Base-by-base conservation (phyloP, 1,140 invertebrate genomes). In the Zelostemma sp. region DNA sequence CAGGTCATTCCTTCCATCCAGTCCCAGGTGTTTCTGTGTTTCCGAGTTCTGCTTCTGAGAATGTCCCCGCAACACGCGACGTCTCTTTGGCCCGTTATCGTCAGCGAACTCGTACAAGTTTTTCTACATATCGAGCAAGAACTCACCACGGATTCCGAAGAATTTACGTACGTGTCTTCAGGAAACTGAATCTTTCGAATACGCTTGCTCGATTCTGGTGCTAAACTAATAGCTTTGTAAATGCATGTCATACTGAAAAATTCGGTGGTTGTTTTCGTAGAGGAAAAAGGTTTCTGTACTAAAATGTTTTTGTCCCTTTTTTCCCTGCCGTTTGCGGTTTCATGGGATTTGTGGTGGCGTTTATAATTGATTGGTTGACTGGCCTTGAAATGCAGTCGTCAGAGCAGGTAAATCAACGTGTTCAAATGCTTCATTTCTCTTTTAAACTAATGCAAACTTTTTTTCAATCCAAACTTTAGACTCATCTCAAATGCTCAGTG, bases 81-180 rank as follows among this genome's bases (percentile, higher is more conserved):
- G 6, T 95, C 94, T 0, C 85, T 98, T 18, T 98, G 96, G 96
- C 96, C 96, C 4, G 93, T 94, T 35, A 95, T 98, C 73, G 95
- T 97, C 51, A 95, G 93, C 40, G 96, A 98, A 89, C 90, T 97
- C 87, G 93, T 96, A 56, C 94, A 96, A 87, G 94, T 96, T 1
- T 93, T 97, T 71, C 83, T 96, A 19, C 92, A 95, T 78, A 94
- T 97, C 75, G 95, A 97, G 81, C 93, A 95, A 76, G 93, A 97
- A 77, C 80, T 97, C 9, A 90, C 88, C 35, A 90, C 90, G 21
- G 93, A 95, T 64, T 89, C 88, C 9, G 93, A 95, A 76, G 92
- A 94, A 76, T 92, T 93, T 75, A 93, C 90, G 93, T 95, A 83
- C 63, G 75, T n/a, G 2, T 35, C 11, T 28, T n/a, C n/a, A n/a